phyloP scores from a whole-genome alignment of 64 coral and sea anemone genomes.

The Montipora efflorescens region DNA sequence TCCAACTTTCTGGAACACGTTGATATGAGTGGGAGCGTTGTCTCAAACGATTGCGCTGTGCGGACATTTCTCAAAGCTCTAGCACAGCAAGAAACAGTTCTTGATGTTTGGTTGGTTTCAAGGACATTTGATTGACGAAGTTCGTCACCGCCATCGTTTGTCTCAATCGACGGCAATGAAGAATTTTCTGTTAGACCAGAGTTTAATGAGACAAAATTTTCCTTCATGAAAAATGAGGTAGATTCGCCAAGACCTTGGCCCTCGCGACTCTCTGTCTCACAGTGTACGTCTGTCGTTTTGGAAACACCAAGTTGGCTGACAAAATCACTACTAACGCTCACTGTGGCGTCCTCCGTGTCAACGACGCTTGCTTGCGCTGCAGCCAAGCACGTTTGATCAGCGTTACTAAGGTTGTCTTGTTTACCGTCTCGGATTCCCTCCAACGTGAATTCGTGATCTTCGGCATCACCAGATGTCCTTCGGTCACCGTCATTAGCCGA shows the following conservation, averaged over 20 bases:
- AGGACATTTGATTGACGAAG: background rate
- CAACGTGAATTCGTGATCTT: background rate
- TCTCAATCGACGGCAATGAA: background rate
- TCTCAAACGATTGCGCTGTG: background rate
- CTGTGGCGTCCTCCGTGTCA: background rate
- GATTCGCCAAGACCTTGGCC: background rate
- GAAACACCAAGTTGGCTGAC: background rate
- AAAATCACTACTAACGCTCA: background rate
- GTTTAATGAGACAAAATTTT: background rate
- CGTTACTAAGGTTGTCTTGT: background rate
- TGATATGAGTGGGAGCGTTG: background rate
- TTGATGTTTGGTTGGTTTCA: background rate
- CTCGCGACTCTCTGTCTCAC: background rate
- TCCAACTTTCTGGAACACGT: constrained; percentile 2
- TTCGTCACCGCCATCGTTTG: background rate
- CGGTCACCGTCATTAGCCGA: background rate
- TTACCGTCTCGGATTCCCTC: background rate
- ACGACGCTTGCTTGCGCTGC: background rate
- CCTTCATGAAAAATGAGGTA: background rate
- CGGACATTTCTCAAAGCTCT: background rate
- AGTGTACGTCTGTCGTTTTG: background rate
- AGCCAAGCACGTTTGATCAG: background rate
- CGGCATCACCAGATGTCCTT: background rate
- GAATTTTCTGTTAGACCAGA: background rate
- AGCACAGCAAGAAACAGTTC: background rate